Evolutionary conservation across 2,888 invertebrate genomes (phyloP).

Genomic region (Entomobrya proxima): DNA sequence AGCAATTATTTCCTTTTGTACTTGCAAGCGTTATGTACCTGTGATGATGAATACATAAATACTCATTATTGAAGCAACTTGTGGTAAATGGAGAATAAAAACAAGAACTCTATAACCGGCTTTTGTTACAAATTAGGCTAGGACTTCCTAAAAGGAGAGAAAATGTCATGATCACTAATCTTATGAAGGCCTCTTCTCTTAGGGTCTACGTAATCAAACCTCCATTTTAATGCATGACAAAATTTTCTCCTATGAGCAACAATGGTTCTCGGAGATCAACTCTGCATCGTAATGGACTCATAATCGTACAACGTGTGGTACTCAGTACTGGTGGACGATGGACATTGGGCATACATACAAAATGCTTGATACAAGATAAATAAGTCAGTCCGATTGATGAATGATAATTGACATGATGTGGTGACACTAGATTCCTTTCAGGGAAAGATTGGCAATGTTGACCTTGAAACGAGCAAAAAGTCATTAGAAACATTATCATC

Average conservation of each 20-base stretch:
- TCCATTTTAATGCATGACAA: neutral
- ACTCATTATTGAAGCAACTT: neutral
- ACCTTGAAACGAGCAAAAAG: constrained; percentile 53
- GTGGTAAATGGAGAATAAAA: constrained; percentile 21
- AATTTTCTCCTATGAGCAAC: constrained; percentile 2
- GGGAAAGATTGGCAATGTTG: constrained; percentile 50
- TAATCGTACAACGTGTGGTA: constrained; percentile 27
- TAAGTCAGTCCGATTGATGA: constrained; percentile 52
- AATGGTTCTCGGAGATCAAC: neutral
- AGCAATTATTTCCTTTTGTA: neutral
- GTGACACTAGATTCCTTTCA: constrained; percentile 64
- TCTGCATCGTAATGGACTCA: constrained; percentile 53
- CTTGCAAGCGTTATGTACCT: constrained; percentile 5
- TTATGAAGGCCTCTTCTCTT: constrained; percentile 54
- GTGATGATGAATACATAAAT: constrained; percentile 20
- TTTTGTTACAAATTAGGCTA: constrained; percentile 58
- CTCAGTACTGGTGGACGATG: neutral
- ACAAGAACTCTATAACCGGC: constrained; percentile 36
- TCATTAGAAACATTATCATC: constrained; percentile 36
- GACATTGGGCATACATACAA: neutral
- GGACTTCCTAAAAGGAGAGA: constrained; percentile 45
- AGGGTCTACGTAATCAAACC: constrained; percentile 35
- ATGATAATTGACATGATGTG: constrained; percentile 63
- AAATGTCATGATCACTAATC: constrained; percentile 49
- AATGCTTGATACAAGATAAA: constrained; percentile 57